Evolutionary conservation across 2,888 invertebrate species (phyloP).

Genomic region (Acleris sparsana): DNA sequence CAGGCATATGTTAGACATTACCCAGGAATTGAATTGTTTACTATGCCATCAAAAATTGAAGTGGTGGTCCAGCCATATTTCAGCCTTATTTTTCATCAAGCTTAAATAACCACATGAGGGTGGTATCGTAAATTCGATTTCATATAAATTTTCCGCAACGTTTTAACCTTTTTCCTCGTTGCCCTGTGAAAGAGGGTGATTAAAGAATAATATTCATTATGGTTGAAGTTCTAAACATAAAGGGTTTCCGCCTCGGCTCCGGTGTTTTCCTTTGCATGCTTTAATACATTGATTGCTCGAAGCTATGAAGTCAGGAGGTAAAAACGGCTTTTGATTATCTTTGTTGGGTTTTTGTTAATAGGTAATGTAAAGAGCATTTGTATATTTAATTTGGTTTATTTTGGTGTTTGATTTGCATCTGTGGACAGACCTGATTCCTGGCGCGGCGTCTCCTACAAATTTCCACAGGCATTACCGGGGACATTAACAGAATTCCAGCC

Average conservation of each 20-base stretch:
- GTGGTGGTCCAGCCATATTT: too few relatives aligned
- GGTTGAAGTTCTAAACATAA: slow-evolving; percentile 19
- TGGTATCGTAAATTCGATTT: too few relatives aligned
- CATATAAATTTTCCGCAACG: neutral
- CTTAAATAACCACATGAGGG: too few relatives aligned
- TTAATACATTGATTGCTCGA: slow-evolving; percentile 8
- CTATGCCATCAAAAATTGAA: too few relatives aligned
- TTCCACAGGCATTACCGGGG: slow-evolving; percentile 5
- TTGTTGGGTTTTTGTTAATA: neutral
- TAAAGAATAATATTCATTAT: slow-evolving; percentile 28
- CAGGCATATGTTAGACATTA: too few relatives aligned
- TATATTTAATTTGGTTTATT: too few relatives aligned
- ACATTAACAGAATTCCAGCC: neutral
- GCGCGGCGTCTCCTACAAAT: neutral
- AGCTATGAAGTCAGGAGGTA: neutral
- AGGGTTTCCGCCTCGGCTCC: slow-evolving; percentile 8
- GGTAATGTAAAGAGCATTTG: too few relatives aligned
- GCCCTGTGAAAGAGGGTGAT: slow-evolving; percentile 11
- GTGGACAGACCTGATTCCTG: too few relatives aligned
- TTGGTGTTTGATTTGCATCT: too few relatives aligned
- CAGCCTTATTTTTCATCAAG: too few relatives aligned
- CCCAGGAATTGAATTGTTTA: too few relatives aligned
- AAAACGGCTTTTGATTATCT: slow-evolving; percentile 1
- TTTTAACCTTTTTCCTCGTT: neutral
- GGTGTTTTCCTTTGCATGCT: slow-evolving; percentile 14